Evolutionary conservation across 1,140 invertebrate genomes (phyloP).

Genomic region (Doryteuthis pealeii): DNA sequence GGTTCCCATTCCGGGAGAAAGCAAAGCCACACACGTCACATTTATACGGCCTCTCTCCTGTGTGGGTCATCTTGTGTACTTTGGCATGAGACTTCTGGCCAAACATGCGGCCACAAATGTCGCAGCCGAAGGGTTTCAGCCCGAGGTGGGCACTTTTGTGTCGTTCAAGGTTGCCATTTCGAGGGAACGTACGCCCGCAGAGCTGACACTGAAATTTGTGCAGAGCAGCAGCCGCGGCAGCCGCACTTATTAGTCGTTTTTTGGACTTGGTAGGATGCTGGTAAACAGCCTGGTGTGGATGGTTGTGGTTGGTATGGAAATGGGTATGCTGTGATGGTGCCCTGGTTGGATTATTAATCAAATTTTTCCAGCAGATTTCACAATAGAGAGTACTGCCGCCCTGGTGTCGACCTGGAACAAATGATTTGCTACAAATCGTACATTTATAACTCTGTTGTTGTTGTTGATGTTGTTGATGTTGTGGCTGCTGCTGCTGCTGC

Average conservation of each 20-base stretch:
- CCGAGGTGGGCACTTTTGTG: slow-evolving; percentile 28
- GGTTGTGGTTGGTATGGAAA: background rate
- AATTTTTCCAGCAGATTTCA: background rate
- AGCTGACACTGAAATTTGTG: slow-evolving; percentile 1
- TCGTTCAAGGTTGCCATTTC: slow-evolving; percentile 20
- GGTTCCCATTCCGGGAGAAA: background rate
- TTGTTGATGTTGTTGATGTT: background rate
- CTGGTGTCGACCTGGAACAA: background rate
- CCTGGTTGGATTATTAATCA: background rate
- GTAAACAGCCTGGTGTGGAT: background rate
- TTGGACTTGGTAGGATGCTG: background rate
- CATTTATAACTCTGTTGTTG: background rate
- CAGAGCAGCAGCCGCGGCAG: no score
- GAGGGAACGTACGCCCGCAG: slow-evolving; percentile 16
- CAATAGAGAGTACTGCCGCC: background rate
- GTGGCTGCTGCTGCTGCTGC: background rate
- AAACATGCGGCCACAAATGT: slow-evolving; percentile 24
- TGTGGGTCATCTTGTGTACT: background rate
- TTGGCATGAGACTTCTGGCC: slow-evolving; percentile 45
- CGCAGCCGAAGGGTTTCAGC: slow-evolving; percentile 23
- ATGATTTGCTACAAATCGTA: background rate
- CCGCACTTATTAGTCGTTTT: no score
- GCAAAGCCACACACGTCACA: background rate
- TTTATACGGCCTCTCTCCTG: background rate
- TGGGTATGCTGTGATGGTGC: background rate